Base-by-base conservation (phyloP, 1,140 invertebrate genomes). In the Subanguina moxae region DNA sequence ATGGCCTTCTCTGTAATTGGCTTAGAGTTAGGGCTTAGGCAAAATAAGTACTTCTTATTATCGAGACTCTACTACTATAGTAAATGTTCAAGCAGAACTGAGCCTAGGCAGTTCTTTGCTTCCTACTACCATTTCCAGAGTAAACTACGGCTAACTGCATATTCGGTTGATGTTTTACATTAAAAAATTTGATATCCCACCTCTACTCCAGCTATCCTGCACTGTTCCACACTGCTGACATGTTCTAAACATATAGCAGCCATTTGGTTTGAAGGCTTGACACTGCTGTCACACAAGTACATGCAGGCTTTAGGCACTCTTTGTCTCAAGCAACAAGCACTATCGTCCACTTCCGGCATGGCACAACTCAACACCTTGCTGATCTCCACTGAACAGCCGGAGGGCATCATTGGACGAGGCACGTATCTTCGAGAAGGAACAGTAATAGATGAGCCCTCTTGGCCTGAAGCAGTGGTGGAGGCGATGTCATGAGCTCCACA, bases 281-380 rank as follows among this genome's bases (percentile, higher is more conserved):
- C 30, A 19, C 25, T 28, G n/a, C 46, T 62, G 45, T 73, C 71
- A 38, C 71, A 73, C 23, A 73, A 57, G 46, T 73, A 73, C 73
- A 73, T 73, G 57, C 71, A 73, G 7, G 32, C 23, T 17, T 63
- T 27, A 3, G 71, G 71, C 32, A 73, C 59, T n/a, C 52, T 27
- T 42, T 67, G 32, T 38, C 42, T 21, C 19, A 73, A 38, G 62
- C 71, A 73, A 56, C 71, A 73, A n/a, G 25, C 65, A 46, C 73
- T 59, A 42, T 73, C 71, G 45, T 75, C 65, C 23, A 73, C 57
- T 15, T 56, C 72, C 1, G 73, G 73, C 71, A 73, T 73, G 0
- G 71, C 71, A 62, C 71, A 73, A n/a, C 65, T 61, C 3, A 76
- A 38, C 5, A 75, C 71, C 57, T 73, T 73, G 67, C 72, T 72